Conservation (phyloP, 2,888 invertebrate species). For the Troides helena region DNA sequence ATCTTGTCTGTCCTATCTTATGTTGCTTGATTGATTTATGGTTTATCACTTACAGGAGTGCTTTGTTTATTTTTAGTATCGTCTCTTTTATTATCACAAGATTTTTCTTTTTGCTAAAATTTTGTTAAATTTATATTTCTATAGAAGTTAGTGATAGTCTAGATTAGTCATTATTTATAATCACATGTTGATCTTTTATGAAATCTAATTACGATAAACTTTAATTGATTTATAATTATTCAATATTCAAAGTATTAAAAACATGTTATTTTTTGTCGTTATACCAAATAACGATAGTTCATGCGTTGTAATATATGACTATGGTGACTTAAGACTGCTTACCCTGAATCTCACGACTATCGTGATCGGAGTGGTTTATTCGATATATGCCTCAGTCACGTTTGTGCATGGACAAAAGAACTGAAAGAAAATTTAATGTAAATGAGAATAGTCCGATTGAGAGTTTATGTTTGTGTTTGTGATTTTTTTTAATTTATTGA, state of each 20-base stretch:
- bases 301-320: not conserved
- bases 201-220: no score
- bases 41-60: conserved; percentile 12
- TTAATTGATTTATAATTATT: no score
- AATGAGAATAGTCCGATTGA: conserved; percentile 51
- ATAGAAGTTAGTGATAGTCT: no score
- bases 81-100: not conserved
- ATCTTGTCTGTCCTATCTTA: conserved; percentile 45
- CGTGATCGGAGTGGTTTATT: conserved; percentile 64
- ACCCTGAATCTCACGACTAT: conserved; percentile 56
- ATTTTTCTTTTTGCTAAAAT: not conserved
- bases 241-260: no score
- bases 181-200: no score
- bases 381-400: conserved; percentile 53
- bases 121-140: not conserved
- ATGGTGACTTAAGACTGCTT: conserved; percentile 32
- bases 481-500: not conserved
- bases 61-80: conserved; percentile 24
- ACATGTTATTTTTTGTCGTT: not conserved
- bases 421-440: conserved; percentile 33
- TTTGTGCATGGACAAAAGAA: conserved; percentile 50
- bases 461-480: conserved; percentile 9
- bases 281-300: not conserved
- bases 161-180: no score
- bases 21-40: conserved; percentile 39